These are phyloP conservation scores for Promerops cafer DNA, from an alignment of 2,113 vertebrate species.

Conservation along the genomic window DNA sequence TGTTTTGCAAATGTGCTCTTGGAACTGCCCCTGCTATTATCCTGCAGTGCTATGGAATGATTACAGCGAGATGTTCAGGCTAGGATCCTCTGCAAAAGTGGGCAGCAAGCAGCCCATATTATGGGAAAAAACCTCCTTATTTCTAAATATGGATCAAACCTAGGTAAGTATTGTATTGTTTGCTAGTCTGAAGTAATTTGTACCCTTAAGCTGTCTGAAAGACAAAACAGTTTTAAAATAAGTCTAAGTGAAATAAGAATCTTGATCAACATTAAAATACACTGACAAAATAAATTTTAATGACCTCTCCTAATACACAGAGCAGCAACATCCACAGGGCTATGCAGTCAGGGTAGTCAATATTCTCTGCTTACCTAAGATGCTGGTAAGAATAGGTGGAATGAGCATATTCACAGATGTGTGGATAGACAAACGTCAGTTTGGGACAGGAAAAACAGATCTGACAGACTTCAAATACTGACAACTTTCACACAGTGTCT, in stretches of 20 bases:
- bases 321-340: background rate
- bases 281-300: background rate
- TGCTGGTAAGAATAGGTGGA: background rate
- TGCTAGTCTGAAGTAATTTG: background rate
- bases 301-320: background rate
- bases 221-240: background rate
- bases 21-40: background rate
- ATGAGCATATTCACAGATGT: background rate
- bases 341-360: background rate
- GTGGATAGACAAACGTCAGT: background rate
- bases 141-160: background rate
- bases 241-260: background rate
- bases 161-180: background rate
- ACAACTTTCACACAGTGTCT: background rate
- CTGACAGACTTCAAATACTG: background rate
- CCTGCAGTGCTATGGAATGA: background rate
- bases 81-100: background rate
- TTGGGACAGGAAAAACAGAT: background rate
- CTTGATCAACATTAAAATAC: background rate
- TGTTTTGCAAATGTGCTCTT: conserved; percentile 24
- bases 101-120: background rate
- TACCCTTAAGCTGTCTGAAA: background rate
- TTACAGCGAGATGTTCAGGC: background rate
- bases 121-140: accelerated
- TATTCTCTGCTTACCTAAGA: background rate